A percentile compares a stretch with the other conserved stretches of the same genome.
These are phyloP conservation scores for Ctenosaura bakeri DNA, from an alignment of 2,797 vertebrate genomes.

Conservation along the genomic window DNA sequence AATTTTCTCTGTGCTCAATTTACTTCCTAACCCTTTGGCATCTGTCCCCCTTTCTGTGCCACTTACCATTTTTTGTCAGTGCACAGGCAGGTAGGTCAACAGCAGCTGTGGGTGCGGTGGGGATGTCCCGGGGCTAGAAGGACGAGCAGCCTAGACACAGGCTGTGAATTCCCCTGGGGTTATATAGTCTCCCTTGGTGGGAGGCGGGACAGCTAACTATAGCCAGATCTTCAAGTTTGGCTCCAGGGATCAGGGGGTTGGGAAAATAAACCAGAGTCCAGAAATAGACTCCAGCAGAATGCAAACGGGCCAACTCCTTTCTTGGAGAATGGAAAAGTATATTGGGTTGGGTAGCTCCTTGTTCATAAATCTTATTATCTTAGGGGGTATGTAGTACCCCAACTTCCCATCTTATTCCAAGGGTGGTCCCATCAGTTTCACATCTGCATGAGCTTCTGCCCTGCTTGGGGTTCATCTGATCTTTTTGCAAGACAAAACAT, in stretches of 20 bases:
- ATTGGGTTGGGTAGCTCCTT: conserved; percentile 5
- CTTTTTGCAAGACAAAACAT: background rate
- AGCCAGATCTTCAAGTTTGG: conserved; percentile 77
- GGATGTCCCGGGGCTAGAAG: conserved; percentile 37
- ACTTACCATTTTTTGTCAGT: conserved; percentile 77
- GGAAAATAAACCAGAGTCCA: conserved; percentile 3
- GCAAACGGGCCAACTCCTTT: conserved; percentile 71
- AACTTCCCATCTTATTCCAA: background rate
- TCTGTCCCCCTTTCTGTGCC: background rate
- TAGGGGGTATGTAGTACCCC: background rate
- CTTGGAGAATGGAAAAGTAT: conserved; percentile 70
- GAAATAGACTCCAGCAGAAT: conserved; percentile 41
- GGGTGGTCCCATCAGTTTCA: background rate
- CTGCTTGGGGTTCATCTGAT: background rate
- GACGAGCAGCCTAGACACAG: conserved; percentile 53
- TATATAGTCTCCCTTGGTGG: conserved; percentile 86
- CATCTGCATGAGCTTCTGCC: background rate
- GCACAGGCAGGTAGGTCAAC: conserved; percentile 34
- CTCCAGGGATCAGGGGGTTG: conserved; percentile 43
- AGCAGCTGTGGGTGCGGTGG: conserved; percentile 42
- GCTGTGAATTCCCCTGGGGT: conserved; percentile 73
- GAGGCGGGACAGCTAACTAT: conserved; percentile 85
- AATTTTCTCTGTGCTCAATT: background rate
- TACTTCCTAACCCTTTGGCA: background rate
- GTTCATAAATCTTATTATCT: background rate